Evolutionary conservation across 1,140 invertebrate species (phyloP), one percentile per base, ranked within the genome.

Genomic region (Cotesia glomerata): DNA sequence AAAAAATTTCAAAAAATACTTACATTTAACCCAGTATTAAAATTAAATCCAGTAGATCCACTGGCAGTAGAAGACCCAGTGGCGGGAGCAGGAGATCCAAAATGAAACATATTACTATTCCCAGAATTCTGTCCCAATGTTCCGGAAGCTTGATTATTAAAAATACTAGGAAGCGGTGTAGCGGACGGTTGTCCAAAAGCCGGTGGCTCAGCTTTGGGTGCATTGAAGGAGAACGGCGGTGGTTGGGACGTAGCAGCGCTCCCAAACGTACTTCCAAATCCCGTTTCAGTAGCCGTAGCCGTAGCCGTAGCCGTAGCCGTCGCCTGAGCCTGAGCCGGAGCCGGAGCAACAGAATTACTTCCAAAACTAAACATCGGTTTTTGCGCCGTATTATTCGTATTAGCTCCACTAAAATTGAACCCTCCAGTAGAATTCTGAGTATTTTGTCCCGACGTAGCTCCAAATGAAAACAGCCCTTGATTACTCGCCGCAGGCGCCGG

Each of bases 41-140:
- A 86, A 54, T 80, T 84, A 26, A 85, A 85, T 49, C 81, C 81
- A 39, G 77, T 72, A 7, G 77, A 74, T 0, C 76, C 8, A 54
- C 75, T 18, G 1, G 76, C 35, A 49, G 75, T 14, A 13, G 77
- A 71, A 0, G 75, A 11, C 18, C 74, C 18, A 5, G 75, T 49
- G 39, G 74, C 32, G 16, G 74, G 35, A 45, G 76, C 74, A n/a
- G 75, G 32, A n/a, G 76, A 49, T 32, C 81, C 84, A 65, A 84
- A 83, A 62, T 76, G 81, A 49, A 83, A 83, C 45, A 79, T 80
- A 11, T 75, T 35, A 72, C 69, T 79, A 11, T 79, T 36, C 13
- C 82, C 49, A 8, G 79, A 66, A 9, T 79, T 73, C 11, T 73
- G 75, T 68, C 69, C 72, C 11, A 72, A 13, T 26, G 3, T 26